Evolutionary conservation across 2,888 invertebrate species (phyloP).

Genomic region (Pollenia labialis): DNA sequence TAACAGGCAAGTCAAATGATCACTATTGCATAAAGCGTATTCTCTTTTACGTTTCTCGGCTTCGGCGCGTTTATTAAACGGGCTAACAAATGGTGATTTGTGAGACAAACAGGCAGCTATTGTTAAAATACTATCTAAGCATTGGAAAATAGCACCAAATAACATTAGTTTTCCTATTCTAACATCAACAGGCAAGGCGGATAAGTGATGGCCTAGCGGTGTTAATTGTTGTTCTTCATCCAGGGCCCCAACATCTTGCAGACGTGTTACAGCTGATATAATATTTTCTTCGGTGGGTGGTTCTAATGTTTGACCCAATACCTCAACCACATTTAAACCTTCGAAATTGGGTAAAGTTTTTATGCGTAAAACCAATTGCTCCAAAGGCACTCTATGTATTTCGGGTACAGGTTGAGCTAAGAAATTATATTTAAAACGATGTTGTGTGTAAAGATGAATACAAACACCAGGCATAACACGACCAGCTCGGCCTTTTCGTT

Average conservation of each 20-base stretch:
- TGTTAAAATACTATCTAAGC: conserved; percentile 95
- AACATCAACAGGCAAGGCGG: conserved; percentile 95
- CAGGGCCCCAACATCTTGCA: conserved; percentile 92
- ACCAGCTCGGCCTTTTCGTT: conserved; percentile 95
- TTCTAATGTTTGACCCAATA: conserved; percentile 87
- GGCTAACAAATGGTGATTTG: conserved; percentile 91
- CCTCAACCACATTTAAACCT: conserved; percentile 78
- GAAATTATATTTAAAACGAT: conserved; percentile 88
- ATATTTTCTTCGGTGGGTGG: conserved; percentile 89
- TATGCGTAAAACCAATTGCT: conserved; percentile 90
- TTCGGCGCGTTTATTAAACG: conserved; percentile 89
- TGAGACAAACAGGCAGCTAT: conserved; percentile 93
- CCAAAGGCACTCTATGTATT: conserved; percentile 94
- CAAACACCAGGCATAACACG: conserved; percentile 95
- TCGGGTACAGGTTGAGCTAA: conserved; percentile 93
- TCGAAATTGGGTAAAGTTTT: conserved; percentile 86
- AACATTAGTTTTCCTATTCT: conserved; percentile 96
- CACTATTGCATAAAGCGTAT: conserved; percentile 92
- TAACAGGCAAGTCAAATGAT: conserved; percentile 93
- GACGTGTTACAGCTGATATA: conserved; percentile 88
- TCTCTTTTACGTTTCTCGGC: conserved; percentile 90
- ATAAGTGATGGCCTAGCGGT: conserved; percentile 93
- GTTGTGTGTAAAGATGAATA: conserved; percentile 91
- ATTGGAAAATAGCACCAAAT: conserved; percentile 95
- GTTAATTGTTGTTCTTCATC: conserved; percentile 90